Evolutionary conservation across 2,888 invertebrate genomes (phyloP), one percentile per base, ranked within the genome.

Genomic region (Eristalis pertinax): DNA sequence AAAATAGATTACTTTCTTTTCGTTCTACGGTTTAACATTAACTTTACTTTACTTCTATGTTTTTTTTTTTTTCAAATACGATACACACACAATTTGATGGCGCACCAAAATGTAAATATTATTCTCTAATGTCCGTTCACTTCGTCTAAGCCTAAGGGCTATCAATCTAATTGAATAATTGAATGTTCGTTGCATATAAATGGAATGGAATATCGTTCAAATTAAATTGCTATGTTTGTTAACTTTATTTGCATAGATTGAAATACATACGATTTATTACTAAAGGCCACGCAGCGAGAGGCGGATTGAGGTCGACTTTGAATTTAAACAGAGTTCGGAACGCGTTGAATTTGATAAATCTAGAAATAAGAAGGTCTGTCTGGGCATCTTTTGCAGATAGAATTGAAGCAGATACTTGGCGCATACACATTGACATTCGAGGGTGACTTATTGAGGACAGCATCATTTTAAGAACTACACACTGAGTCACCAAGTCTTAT

Each of bases 131-230:
- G 22, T 32, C 64, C 41, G 32, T 65, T 56, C 22, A 41, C 26
- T 62, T 35, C 56, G n/a, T n/a, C 38, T 70, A 77, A 77, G 11
- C n/a, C 38, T 70, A 77, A 77, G 11, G 35, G 69, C 32, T 38
- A 73, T 83, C 74, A 83, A 85, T 86, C 26, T 67, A 62, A 69
- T 78, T 82, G 77, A 85, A 63, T 78, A 78, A 78, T 78, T 83
- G 41, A 86, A 74, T 74, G 83, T 86, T 86, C 86, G 86, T 86
- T 86, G 86, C 78, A 75, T 86, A 26, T 58, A 68, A 86, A 72
- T 86, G 86, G 86, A 86, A 78, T 82, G 86, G 86, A 83, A 72
- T 79, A 41, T 65, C 69, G 58, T 68, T 64, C 13, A 81, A 58
- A 43, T 22, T 74, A 63, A 50, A 5, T 69, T 64, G 32, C 35